Evolutionary conservation across 1,140 invertebrate species (phyloP), one percentile per base, ranked within the genome.

Genomic region (Heterodera carotae): DNA sequence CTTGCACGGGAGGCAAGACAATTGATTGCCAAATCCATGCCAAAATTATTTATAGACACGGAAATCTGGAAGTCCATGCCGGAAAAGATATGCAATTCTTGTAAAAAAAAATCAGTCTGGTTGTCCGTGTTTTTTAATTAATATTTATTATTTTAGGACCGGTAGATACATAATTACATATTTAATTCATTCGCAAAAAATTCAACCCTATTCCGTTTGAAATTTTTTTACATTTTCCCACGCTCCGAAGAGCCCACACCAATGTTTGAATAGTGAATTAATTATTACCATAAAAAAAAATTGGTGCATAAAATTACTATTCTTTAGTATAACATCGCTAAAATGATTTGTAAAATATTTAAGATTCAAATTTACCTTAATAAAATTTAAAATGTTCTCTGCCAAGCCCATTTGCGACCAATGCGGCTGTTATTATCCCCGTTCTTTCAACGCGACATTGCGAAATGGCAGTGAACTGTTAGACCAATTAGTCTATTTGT

Each of bases 401-500:
- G 27, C 27, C 36, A 31, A 36, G 27, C 39, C 59, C 36, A 39
- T 74, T 18, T 74, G 71, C 56, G 56, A 64, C 29, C 71, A 64
- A 33, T 74, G 71, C 27, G 71, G 71, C 2, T 74, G 71, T n/a
- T n/a, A n/a, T n/a, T n/a, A n/a, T n/a, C 71, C 64, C 29, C 62
- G 62, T 22, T 66, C 62, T 27, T 12, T 18, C 48, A 56, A 27
- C 62, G 12, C 27, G 25, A 31, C 33, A 31, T 34, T 66, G 8
- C n/a, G 59, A 39, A 74, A 74, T 34, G 71, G 71, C 25, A 74
- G 71, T 34, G 71, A 74, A 74, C 64, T 74, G 64, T 33, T 74
- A 18, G 71, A 74, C 25, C 69, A 71, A 29, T n/a, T 74, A 33
- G 71, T 74, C 31, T 74, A 62, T 74, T 74, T 74, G 59, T 64